Evolutionary conservation across 2,113 vertebrate species (phyloP).

Genomic region (human): DNA sequence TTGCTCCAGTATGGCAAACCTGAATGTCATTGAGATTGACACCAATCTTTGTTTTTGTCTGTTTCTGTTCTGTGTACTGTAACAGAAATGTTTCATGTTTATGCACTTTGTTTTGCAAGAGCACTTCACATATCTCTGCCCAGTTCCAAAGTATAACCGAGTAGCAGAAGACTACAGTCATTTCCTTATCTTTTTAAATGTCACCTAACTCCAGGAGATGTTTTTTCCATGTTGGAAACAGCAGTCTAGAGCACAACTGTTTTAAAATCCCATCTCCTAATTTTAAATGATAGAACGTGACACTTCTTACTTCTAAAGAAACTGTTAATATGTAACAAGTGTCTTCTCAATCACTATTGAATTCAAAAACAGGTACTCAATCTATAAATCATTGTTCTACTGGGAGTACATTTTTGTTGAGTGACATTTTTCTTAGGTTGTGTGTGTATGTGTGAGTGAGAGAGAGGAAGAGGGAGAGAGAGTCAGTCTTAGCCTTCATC

Average conservation of each 20-base stretch:
- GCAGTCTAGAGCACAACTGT: neutral
- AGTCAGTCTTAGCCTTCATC: neutral
- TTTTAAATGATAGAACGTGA: neutral
- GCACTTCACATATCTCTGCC: neutral
- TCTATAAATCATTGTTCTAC: neutral
- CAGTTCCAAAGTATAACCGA: neutral
- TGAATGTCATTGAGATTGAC: neutral
- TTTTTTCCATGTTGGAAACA: neutral
- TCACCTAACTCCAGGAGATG: neutral
- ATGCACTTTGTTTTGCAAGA: neutral
- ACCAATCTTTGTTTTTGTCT: neutral
- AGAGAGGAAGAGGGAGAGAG: too few relatives aligned
- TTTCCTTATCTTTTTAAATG: constrained; percentile 27
- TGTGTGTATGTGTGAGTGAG: neutral
- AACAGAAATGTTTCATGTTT: constrained; percentile 5
- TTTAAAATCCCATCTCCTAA: constrained; percentile 13
- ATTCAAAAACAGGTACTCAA: neutral
- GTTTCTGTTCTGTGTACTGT: neutral
- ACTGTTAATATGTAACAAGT: neutral
- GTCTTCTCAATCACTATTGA: neutral
- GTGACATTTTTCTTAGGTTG: neutral
- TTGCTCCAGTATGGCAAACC: neutral
- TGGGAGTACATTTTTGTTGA: neutral
- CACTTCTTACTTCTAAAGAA: neutral
- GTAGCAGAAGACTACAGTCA: neutral